Evolutionary conservation across 2,797 vertebrate genomes (phyloP), one percentile per base, ranked within the genome.

Genomic region (Gymnopithys bicolor): DNA sequence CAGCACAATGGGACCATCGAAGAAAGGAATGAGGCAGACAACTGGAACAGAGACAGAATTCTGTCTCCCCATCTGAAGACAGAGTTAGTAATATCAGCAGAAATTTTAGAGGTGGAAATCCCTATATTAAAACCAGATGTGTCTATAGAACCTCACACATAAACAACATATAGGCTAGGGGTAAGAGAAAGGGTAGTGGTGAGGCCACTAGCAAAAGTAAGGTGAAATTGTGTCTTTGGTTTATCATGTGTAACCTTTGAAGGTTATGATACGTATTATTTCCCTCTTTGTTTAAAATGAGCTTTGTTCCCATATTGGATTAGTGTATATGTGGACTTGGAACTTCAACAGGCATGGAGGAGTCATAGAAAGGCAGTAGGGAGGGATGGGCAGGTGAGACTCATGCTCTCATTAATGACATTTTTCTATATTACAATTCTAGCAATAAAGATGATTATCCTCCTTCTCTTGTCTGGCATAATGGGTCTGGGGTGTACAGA

Each of bases 381-480:
- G 59, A 84, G 74, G 41, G 56, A 53, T 1, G 5, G 45, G 62
- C 33, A 59, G 55, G 48, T 71, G 39, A 78, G 25, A 73, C 35
- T 71, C 60, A 52, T 49, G 28, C 13, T 53, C 28, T 70, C 81
- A 66, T 69, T 89, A 83, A 87, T 18, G 9, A 41, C 16, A 49
- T 87, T 84, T 91, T 85, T 75, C 58, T 84, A 14, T 49, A 68
- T 71, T 90, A 66, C 55, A 91, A 52, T 94, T 85, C 39, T 39
- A 45, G 39, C 58, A 59, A 59, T 78, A 73, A 87, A 80, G 49
- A 48, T 75, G 5, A 32, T 55, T 88, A 67, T 89, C 62, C 78
- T 64, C 49, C 43, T 87, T 92, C 63, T 89, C 33, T 84, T 92
- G 58, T 62, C 62, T 63, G 62, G 32, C 48, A 73, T 62, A 78